Conservation (phyloP, 2,113 vertebrate species). For the Choloepus hoffmanni region DNA sequence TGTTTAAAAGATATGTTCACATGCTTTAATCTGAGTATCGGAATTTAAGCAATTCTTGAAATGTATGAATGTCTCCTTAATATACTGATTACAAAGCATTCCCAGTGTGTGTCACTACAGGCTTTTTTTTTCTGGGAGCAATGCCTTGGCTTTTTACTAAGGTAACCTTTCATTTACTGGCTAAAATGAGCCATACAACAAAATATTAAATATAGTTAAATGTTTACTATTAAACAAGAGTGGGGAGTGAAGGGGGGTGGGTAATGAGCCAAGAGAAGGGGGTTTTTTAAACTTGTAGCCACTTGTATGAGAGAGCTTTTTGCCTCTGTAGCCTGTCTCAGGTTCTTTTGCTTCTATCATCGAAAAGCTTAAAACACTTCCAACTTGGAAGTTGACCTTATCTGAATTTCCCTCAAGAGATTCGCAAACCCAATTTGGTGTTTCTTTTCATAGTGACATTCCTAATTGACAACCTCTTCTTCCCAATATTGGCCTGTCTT, state of each 20-base stretch:
- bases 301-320: neutral
- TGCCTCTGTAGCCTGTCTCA: neutral
- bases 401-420: neutral
- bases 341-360: neutral
- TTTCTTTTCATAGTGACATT: neutral
- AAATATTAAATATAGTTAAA: neutral
- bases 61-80: constrained; percentile 79
- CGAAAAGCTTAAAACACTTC: neutral
- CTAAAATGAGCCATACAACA: neutral
- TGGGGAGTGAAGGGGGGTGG: neutral
- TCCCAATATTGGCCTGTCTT: neutral
- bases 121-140: constrained; percentile 67
- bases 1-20: constrained; percentile 75
- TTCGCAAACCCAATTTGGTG: neutral
- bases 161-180: neutral
- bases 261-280: neutral
- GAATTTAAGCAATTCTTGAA: constrained; percentile 78
- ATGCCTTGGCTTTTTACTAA: constrained; percentile 40
- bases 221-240: neutral
- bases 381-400: neutral
- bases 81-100: constrained; percentile 80
- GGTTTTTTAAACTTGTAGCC: neutral
- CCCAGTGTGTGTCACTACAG: constrained; percentile 73
- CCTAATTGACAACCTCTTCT: neutral
- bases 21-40: constrained; percentile 78